Percentiles rank a stretch among this genome's conserved stretches.
phyloP scores from a whole-genome alignment of 1,140 invertebrate genomes.

The Tetraneura akinire region DNA sequence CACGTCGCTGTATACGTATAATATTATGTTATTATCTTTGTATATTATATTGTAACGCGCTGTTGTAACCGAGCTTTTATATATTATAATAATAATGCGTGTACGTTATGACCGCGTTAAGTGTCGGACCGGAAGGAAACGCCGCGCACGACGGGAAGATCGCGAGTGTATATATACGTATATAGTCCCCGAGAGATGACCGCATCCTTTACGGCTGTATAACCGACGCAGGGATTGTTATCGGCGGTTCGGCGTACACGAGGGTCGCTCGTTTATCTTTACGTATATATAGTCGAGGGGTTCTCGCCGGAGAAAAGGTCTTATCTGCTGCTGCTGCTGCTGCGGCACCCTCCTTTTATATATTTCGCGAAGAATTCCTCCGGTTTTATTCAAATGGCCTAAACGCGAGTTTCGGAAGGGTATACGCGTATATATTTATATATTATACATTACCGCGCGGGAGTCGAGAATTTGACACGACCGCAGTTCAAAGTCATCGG shows the following conservation, averaged over 20 bases:
- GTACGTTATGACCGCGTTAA: conserved; percentile 39
- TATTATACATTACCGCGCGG: no score
- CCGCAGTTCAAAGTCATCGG: neutral
- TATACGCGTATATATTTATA: neutral
- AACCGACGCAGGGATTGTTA: conserved; percentile 33
- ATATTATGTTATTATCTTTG: no score
- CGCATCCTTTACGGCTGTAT: conserved; percentile 27
- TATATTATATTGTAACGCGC: conserved; percentile 3
- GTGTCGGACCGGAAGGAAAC: conserved; percentile 48
- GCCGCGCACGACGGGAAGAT: conserved; percentile 1
- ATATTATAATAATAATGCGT: no score
- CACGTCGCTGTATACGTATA: no score
- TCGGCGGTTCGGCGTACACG: neutral
- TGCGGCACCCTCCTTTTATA: conserved; percentile 32
- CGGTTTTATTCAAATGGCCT: conserved; percentile 40
- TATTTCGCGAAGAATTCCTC: conserved; percentile 20
- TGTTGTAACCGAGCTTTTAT: neutral
- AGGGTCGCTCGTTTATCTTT: conserved; percentile 44
- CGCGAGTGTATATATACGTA: no score
- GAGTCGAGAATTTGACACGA: neutral
- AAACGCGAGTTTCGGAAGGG: conserved; percentile 2
- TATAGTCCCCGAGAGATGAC: conserved; percentile 35
- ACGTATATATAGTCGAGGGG: no score
- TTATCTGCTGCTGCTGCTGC: conserved; percentile 24
- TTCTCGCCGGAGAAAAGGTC: conserved; percentile 26